Evolutionary conservation across 2,888 invertebrate genomes (phyloP), one percentile per base, ranked within the genome.

Genomic region (Trichogramma dendrolimi): DNA sequence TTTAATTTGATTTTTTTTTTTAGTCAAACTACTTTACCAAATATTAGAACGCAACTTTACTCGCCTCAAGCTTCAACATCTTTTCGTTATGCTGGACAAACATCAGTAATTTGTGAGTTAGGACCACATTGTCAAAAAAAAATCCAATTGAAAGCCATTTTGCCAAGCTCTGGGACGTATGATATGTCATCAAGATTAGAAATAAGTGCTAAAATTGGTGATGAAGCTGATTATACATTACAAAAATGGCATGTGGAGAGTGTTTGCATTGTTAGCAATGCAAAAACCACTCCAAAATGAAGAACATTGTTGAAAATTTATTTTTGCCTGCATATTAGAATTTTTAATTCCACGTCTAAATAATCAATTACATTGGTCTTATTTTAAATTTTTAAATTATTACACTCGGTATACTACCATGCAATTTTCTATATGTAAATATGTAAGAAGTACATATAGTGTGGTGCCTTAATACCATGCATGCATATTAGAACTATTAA

Each of bases 141-240:
- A 70, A 81, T 88, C 69, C 80, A 81, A 72, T 83, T 89, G 73
- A 81, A 85, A 59, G 86, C 85, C 14, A 81, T 86, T 63, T 81
- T 87, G 68, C 83, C 86, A 40, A 80, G 83, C 46, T 85, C 88
- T 43, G 89, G 89, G 62, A 85, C 87, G 5, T 89, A 86, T 76
- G 84, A 87, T 69, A 81, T 89, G 63, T 87, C 87, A 53, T 82
- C 85, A 8, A 83, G 86, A 55, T 81, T 89, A 72, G 81, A 84
- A 69, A 73, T 85, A n/a, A 80, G 71, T 43, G 76, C 75, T 42
- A 76, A 70, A 69, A 66, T 71, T 58, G 69, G 72, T 62, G 71
- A 71, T 65, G 71, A 68, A 65, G 64, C 63, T 10, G 73, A 79
- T 56, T 79, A 75, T 58, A 65, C 73, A 10, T 66, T 70, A 47